These are phyloP conservation scores for Myodes glareolus DNA, from an alignment of 2,113 vertebrate species.

Conservation along the genomic window DNA sequence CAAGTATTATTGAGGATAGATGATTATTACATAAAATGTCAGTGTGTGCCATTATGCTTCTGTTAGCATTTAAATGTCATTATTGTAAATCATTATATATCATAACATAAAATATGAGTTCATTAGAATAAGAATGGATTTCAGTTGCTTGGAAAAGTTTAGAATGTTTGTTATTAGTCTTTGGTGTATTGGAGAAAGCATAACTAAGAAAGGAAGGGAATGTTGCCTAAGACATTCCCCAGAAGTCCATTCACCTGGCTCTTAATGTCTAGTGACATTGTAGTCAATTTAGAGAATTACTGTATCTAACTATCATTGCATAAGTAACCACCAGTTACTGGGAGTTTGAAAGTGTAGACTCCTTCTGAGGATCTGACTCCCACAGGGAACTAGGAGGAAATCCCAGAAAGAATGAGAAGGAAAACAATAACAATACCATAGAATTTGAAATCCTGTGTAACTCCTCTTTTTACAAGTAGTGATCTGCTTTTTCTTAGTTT, in stretches of 20 bases:
- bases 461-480: background rate
- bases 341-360: background rate
- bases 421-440: background rate
- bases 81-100: too few relatives aligned
- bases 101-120: constrained; percentile 1
- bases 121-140: background rate
- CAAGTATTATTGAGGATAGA: background rate
- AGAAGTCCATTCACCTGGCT: background rate
- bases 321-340: background rate
- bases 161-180: background rate
- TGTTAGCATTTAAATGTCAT: background rate
- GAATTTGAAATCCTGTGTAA: background rate
- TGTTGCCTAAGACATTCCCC: background rate
- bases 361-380: background rate
- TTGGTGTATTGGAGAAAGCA: background rate
- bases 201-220: background rate
- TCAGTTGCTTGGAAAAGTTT: background rate
- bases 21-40: background rate
- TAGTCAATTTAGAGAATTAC: background rate
- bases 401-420: background rate
- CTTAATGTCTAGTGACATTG: background rate
- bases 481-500: background rate
- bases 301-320: background rate
- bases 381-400: background rate
- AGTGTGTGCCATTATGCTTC: background rate